A percentile compares a stretch with the other conserved stretches of the same genome.
Evolutionary conservation across 2,797 vertebrate species (phyloP).

Genomic region (Borostomias antarcticus): DNA sequence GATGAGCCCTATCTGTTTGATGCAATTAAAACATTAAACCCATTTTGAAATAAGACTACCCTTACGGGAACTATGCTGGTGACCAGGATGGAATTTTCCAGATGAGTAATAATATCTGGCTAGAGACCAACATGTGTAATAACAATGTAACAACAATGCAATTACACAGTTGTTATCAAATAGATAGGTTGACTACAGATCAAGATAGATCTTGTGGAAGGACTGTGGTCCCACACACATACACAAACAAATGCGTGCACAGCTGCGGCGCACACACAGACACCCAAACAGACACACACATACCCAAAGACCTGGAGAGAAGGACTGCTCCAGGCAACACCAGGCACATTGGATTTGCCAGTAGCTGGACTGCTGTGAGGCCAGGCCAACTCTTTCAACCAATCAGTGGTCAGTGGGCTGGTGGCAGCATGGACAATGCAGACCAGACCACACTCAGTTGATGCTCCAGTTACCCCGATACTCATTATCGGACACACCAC

Average conservation of each 20-base stretch:
- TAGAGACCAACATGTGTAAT: not conserved
- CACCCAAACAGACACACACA: not conserved
- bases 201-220: conserved; percentile 4
- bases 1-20: not conserved
- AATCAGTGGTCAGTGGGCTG: conserved; percentile 40
- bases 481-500: conserved; percentile 11
- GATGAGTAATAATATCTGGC: not conserved
- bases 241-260: no score
- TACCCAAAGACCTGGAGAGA: not conserved
- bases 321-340: conserved; percentile 6
- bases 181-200: not conserved
- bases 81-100: not conserved
- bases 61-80: not conserved
- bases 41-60: not conserved
- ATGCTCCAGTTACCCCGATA: conserved; percentile 22
- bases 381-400: conserved; percentile 25
- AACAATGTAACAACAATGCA: not conserved
- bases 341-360: conserved; percentile 35
- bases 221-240: not conserved
- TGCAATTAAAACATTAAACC: not conserved
- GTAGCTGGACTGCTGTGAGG: conserved; percentile 15
- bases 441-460: conserved; percentile 38
- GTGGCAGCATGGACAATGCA: conserved; percentile 19
- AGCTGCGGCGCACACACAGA: no score
- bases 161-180: not conserved